Evolutionary conservation across 2,888 invertebrate genomes (phyloP).

Genomic region (Plebejus argus): DNA sequence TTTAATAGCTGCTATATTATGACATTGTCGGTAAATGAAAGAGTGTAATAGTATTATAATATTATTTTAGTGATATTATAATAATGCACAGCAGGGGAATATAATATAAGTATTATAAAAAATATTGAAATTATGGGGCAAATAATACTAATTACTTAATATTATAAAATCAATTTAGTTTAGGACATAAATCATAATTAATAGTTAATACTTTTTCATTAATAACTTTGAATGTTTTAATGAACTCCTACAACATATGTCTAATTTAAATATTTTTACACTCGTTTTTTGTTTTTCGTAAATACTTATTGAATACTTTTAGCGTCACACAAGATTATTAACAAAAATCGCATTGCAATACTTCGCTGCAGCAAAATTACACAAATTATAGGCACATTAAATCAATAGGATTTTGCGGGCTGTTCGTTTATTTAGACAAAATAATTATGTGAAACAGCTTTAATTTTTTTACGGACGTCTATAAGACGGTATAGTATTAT

Average conservation of each 20-base stretch:
- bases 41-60: not conserved
- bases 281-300: too few species aligned
- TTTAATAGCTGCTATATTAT: too few species aligned
- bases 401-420: not conserved
- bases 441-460: not conserved
- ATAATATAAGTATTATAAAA: not conserved
- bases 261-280: too few species aligned
- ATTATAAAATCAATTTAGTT: too few species aligned
- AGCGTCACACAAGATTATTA: not conserved
- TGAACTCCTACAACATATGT: too few species aligned
- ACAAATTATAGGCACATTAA: not conserved
- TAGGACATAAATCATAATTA: too few species aligned
- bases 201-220: too few species aligned
- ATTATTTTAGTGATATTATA: not conserved
- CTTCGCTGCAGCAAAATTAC: slow-evolving; percentile 43
- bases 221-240: too few species aligned
- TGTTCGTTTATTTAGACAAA: not conserved
- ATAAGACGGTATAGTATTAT: not conserved
- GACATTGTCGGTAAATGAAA: too few species aligned
- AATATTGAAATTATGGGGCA: too few species aligned
- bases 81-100: not conserved
- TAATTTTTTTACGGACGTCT: not conserved
- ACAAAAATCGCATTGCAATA: slow-evolving; percentile 53
- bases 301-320: not conserved
- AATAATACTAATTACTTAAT: too few species aligned